These are phyloP conservation scores for Caenorhabditis macrosperma DNA, from an alignment of 2,888 invertebrate genomes.

Conservation along the genomic window DNA sequence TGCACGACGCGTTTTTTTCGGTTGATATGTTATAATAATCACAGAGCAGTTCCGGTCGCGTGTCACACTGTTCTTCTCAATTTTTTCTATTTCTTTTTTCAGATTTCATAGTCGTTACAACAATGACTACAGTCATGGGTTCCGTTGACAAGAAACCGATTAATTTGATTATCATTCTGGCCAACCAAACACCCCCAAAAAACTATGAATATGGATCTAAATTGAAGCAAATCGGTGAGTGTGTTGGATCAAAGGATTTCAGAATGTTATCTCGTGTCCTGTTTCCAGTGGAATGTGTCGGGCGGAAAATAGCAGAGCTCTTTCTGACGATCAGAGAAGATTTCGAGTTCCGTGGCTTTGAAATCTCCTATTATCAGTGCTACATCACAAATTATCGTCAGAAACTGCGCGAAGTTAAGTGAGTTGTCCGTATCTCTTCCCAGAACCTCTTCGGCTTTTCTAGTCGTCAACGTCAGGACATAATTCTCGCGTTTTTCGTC, in stretches of 20 bases:
- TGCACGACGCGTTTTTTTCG: no score
- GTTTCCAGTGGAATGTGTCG: constrained; percentile 5
- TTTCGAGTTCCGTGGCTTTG: constrained; percentile 30
- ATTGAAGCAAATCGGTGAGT: constrained; percentile 7
- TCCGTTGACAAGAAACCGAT: constrained; percentile 21
- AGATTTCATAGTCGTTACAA: neutral
- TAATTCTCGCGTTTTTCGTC: constrained; percentile 1
- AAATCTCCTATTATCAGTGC: neutral
- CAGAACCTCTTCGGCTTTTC: no score
- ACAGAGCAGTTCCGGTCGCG: no score
- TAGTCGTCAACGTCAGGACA: constrained; percentile 15
- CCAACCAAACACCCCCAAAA: neutral
- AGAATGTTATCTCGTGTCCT: neutral
- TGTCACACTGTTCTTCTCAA: neutral
- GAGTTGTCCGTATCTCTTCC: no score
- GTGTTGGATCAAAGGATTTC: neutral
- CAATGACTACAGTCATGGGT: constrained; percentile 28
- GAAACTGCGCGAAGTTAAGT: neutral
- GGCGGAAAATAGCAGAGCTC: constrained; percentile 10
- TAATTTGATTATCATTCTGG: neutral
- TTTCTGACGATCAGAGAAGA: constrained; percentile 19
- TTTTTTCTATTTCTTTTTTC: neutral
- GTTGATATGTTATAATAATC: no score
- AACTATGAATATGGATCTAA: neutral
- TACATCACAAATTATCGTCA: neutral